Base-by-base conservation (phyloP, 1,140 invertebrate genomes). In the Scaptomyza graminum region DNA sequence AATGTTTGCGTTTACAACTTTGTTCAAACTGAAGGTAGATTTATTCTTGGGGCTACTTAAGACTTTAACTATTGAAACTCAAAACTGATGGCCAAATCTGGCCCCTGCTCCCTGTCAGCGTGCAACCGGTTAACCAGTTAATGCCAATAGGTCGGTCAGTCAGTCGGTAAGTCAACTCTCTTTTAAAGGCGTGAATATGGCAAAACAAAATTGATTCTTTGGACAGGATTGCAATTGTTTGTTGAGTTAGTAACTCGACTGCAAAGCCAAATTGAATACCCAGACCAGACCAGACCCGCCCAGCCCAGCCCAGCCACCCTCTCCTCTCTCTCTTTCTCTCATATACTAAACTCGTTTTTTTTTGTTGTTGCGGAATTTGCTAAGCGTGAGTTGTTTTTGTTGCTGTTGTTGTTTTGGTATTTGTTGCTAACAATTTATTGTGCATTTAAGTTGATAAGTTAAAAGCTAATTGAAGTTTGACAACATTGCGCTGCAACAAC, bases 391-490 rank as follows among this genome's bases (percentile, higher is more conserved):
- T 71, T 82, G 70, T 61, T 57, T 55, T 77, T 66, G 60, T 67
- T 59, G 46, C 52, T 76, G 73, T 41, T 69, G 62, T 74, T 74
- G 57, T 57, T 60, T 22, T 22, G 18, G 18, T 22, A 22, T 22
- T 22, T n/a, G 16, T 4, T 9, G 13, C 16, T 65, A 41, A 56
- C 70, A 78, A 85, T 87, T 87, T 85, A 87, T 77, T 78, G 67
- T 82, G 59, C 81, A 63, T 54, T 81, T 77, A 74, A 81, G 82
- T 87, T 81, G 81, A 85, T 85, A 85, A 85, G 68, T 74, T 76
- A 59, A 87, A 80, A 78, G 74, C 77, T 81, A 87, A 85, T 87
- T 87, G 69, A 87, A 85, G 82, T 85, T 87, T 49, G 65, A 77
- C 76, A 34, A 34, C 31, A 34, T 28, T 28, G 76, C 61, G 65